phyloP scores from a whole-genome alignment of 2,113 vertebrate species.

The Semnopithecus entellus region DNA sequence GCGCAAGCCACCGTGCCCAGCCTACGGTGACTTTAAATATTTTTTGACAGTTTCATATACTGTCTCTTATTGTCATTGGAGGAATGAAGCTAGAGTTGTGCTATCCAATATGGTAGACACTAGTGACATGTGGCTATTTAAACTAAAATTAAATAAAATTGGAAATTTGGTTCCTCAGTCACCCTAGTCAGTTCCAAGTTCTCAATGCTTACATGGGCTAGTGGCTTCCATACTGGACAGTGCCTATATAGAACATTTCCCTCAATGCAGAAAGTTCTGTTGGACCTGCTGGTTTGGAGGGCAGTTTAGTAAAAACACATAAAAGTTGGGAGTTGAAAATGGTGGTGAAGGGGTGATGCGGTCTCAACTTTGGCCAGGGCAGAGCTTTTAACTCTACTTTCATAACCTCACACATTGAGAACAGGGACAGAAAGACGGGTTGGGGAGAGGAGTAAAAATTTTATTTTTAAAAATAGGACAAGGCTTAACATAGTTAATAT shows the following conservation, averaged over 20 bases:
- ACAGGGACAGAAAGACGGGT: not conserved
- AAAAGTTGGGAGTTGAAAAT: not conserved
- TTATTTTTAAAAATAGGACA: not conserved
- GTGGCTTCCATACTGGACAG: not conserved
- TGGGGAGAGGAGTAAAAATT: not conserved
- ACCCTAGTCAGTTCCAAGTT: not conserved
- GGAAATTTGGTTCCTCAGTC: not conserved
- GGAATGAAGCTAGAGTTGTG: not conserved
- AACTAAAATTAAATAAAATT: not conserved
- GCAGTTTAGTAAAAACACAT: not conserved
- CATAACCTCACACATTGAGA: not conserved
- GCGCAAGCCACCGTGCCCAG: accelerated
- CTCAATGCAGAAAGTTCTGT: not conserved
- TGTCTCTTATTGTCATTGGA: not conserved
- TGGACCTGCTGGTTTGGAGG: not conserved
- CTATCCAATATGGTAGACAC: not conserved
- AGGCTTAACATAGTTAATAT: not conserved
- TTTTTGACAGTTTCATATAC: constrained; percentile 18
- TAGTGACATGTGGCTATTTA: not conserved
- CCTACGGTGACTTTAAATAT: not conserved
- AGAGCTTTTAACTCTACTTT: not conserved
- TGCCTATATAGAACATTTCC: not conserved
- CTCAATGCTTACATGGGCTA: not conserved
- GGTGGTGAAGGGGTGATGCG: not conserved
- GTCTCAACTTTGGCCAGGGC: not conserved